These are phyloP conservation scores for Calidris pygmaea DNA, from an alignment of 2,113 vertebrate species.

Conservation along the genomic window DNA sequence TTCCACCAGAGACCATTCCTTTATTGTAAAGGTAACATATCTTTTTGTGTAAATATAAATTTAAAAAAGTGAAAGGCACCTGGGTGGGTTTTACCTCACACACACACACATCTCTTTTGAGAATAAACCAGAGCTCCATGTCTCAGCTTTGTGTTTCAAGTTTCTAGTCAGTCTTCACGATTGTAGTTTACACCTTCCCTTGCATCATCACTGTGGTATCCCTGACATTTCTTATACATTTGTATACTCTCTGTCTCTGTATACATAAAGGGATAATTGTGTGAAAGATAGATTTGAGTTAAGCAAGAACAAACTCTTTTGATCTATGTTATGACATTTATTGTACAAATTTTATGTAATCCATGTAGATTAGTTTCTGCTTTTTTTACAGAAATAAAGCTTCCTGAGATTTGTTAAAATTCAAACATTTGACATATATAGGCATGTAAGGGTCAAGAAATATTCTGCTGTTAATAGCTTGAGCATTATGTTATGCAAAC, in stretches of 20 bases:
- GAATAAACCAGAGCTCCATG: background rate
- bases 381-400: background rate
- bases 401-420: background rate
- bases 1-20: background rate
- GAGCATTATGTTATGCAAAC: background rate
- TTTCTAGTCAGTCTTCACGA: background rate
- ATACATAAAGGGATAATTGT: background rate
- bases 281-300: background rate
- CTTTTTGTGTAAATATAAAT: background rate
- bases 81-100: background rate
- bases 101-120: background rate
- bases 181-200: background rate
- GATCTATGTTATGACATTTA: background rate
- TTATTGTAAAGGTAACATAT: rapidly evolving
- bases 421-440: background rate
- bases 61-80: background rate
- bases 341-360: background rate
- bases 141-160: background rate
- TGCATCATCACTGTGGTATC: background rate
- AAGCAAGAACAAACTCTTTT: background rate
- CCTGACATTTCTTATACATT: background rate
- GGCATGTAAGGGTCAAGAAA: background rate
- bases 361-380: background rate
- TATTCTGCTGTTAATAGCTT: background rate
- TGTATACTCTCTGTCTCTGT: background rate